These are phyloP conservation scores for Peromyscus californicus DNA, from an alignment of 2,113 vertebrate species.

Conservation along the genomic window DNA sequence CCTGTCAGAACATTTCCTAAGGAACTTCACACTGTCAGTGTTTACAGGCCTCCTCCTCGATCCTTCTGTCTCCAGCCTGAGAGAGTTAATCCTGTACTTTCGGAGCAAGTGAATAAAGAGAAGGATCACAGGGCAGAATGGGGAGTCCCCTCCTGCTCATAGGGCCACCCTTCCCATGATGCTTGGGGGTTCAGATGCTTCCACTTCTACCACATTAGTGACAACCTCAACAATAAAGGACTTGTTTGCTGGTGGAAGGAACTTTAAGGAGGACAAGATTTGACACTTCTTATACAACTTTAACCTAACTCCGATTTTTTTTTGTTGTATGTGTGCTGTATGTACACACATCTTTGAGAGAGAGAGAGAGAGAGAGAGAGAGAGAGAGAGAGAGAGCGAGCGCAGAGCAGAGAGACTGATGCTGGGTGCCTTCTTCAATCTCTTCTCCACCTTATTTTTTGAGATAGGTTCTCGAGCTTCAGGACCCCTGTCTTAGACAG, in stretches of 20 bases:
- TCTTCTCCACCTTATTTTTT: background rate
- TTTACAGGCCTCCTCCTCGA: background rate
- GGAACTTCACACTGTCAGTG: background rate
- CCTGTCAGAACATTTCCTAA: background rate
- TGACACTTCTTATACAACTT: background rate
- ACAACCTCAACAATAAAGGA: background rate
- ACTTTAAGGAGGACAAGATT: background rate
- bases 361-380: too few species aligned
- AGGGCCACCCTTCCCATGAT: background rate
- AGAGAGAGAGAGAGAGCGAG: background rate
- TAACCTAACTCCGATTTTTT: background rate
- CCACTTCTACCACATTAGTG: background rate
- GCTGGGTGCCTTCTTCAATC: background rate
- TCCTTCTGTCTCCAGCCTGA: background rate
- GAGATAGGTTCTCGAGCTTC: background rate
- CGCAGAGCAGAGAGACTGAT: too few species aligned
- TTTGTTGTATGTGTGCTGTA: background rate
- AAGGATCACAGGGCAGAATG: background rate
- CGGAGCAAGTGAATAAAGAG: background rate
- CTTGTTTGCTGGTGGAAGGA: background rate
- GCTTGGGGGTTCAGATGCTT: background rate
- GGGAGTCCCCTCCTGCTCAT: background rate
- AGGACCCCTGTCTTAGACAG: background rate
- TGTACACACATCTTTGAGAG: background rate
- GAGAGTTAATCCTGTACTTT: background rate